Conservation (phyloP, 2,888 invertebrate genomes). For the Chrysomela aeneicollis region DNA sequence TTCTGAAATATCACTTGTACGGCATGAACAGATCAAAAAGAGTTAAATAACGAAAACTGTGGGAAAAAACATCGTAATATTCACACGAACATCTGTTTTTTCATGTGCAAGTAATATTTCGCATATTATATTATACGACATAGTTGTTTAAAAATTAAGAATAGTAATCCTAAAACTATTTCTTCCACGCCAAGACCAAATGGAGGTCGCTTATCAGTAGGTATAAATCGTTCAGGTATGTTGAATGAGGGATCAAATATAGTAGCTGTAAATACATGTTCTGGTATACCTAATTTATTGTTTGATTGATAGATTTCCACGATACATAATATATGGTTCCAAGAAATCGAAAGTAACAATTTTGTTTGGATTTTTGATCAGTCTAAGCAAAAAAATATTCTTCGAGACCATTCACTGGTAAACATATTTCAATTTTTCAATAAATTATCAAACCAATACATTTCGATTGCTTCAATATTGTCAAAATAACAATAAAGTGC, state of each 20-base stretch:
- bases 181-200: conserved; percentile 50
- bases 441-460: too few species aligned
- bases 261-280: conserved; percentile 50
- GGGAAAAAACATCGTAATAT: neutral
- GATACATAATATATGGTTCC: too few species aligned
- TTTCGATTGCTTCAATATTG: too few species aligned
- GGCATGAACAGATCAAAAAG: neutral
- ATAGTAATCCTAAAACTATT: conserved; percentile 41
- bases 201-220: conserved; percentile 49
- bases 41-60: neutral
- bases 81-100: too few species aligned
- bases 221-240: conserved; percentile 59
- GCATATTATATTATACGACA: conserved; percentile 24
- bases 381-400: too few species aligned
- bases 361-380: too few species aligned
- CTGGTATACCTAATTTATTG: conserved; percentile 27
- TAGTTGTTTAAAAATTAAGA: conserved; percentile 44
- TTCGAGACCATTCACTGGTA: too few species aligned
- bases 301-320: neutral
- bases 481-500: too few species aligned
- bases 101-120: neutral
- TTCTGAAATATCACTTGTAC: neutral
- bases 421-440: too few species aligned
- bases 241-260: conserved; percentile 61
- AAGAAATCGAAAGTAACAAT: too few species aligned